A percentile compares a stretch with the other conserved stretches of the same genome.
phyloP scores from a whole-genome alignment of 2,113 vertebrate genomes.

The Stomatorhinus ivindoensis region DNA sequence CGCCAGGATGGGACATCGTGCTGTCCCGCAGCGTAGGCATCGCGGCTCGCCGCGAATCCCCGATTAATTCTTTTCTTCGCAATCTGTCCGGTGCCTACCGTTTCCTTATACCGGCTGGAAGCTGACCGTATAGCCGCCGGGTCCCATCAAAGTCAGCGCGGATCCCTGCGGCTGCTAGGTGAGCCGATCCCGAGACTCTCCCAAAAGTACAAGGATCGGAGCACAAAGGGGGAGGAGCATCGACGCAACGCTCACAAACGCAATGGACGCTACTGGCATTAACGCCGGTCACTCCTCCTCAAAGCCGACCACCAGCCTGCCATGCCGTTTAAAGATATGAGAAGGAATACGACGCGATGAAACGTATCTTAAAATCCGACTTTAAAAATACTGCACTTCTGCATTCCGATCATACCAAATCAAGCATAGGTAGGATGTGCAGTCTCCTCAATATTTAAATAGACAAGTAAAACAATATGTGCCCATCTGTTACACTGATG shows the following conservation, averaged over 20 bases:
- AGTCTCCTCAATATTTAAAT: not conserved
- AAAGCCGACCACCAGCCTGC: not conserved
- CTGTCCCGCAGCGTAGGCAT: conserved; percentile 95
- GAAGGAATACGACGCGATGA: not conserved
- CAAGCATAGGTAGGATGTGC: not conserved
- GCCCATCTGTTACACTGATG: not conserved
- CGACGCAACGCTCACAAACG: not conserved
- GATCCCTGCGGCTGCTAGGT: not conserved
- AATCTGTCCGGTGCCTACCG: too few relatives aligned
- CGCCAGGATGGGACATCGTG: conserved; percentile 77
- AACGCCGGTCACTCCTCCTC: not conserved
- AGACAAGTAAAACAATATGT: not conserved
- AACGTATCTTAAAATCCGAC: not conserved
- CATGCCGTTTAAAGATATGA: not conserved
- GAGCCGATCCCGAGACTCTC: not conserved
- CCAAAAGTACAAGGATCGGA: not conserved
- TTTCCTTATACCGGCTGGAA: not conserved
- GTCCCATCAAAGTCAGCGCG: conserved; percentile 10
- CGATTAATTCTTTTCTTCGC: not conserved
- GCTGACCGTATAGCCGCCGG: not conserved
- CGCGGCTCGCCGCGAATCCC: conserved; percentile 17
- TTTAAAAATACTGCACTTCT: not conserved
- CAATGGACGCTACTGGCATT: not conserved
- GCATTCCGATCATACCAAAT: conserved; percentile 49
- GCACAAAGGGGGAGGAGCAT: not conserved